These are phyloP conservation scores for Diorhabda elongata DNA, from an alignment of 1,140 invertebrate genomes.

Conservation along the genomic window DNA sequence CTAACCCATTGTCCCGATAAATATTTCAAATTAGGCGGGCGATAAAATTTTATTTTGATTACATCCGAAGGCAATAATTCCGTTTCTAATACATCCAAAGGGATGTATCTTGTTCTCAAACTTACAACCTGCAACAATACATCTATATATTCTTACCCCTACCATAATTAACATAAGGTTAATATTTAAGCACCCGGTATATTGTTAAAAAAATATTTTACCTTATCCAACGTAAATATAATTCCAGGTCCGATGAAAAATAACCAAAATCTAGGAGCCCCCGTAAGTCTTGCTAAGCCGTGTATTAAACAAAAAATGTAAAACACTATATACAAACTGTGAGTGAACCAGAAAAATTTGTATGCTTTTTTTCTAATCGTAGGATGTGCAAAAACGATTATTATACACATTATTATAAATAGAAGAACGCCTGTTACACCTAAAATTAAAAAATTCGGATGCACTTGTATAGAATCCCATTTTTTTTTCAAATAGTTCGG, in stretches of 20 bases:
- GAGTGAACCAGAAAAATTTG: slow-evolving; percentile 97
- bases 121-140: slow-evolving; percentile 68
- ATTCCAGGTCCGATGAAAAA: slow-evolving; percentile 93
- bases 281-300: slow-evolving; percentile 89
- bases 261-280: slow-evolving; percentile 90
- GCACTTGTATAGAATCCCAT: too few species aligned
- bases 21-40: slow-evolving; percentile 96
- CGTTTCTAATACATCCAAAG: slow-evolving; percentile 91
- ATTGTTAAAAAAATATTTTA: slow-evolving; percentile 42
- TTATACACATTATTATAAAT: slow-evolving; percentile 90
- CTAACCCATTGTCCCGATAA: slow-evolving; percentile 87
- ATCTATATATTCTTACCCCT: background rate
- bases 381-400: slow-evolving; percentile 96
- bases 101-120: slow-evolving; percentile 86
- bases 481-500: too few species aligned
- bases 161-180: background rate
- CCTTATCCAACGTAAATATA: slow-evolving; percentile 87
- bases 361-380: slow-evolving; percentile 90
- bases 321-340: slow-evolving; percentile 85
- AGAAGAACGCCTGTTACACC: slow-evolving; percentile 92
- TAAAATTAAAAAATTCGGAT: slow-evolving; percentile 50
- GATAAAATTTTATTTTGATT: slow-evolving; percentile 87
- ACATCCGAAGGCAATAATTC: slow-evolving; percentile 94
- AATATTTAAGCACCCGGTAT: slow-evolving; percentile 2
- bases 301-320: slow-evolving; percentile 91